These are phyloP conservation scores for Notoglanidium macrostoma DNA, from an alignment of 2,797 vertebrate species.

Conservation along the genomic window DNA sequence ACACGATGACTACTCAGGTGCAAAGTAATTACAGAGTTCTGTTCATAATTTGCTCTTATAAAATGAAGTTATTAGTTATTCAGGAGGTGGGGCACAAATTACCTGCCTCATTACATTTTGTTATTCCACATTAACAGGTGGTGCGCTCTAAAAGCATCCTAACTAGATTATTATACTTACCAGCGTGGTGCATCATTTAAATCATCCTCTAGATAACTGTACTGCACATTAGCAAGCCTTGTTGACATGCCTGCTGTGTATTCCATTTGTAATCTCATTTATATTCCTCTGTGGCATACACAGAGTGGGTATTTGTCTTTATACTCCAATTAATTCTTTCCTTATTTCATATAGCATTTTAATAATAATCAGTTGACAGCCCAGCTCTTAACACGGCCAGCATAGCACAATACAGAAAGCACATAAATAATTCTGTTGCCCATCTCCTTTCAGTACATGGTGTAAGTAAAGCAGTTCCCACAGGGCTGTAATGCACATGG, in stretches of 20 bases:
- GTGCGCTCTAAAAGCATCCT: constrained; percentile 37
- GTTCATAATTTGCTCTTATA: constrained; percentile 40
- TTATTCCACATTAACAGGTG: constrained; percentile 14
- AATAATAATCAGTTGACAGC: neutral
- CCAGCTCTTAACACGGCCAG: neutral
- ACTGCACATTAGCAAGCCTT: constrained; percentile 9
- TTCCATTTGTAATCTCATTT: constrained; percentile 21
- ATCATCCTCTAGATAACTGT: constrained; percentile 25
- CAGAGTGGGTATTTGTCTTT: neutral
- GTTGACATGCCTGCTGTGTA: constrained; percentile 1
- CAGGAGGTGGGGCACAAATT: constrained; percentile 16
- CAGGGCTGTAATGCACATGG: constrained; percentile 33
- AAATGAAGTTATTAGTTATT: constrained; percentile 40
- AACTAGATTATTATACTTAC: constrained; percentile 41
- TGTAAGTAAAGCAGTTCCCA: constrained; percentile 36
- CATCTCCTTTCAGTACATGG: constrained; percentile 9
- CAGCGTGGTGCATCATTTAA: constrained; percentile 34
- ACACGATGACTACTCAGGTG: constrained; percentile 20
- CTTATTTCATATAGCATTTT: neutral
- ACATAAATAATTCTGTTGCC: constrained; percentile 20
- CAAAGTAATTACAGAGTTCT: constrained; percentile 8
- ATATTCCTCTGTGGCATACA: constrained; percentile 4
- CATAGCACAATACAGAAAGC: neutral
- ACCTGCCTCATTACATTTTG: constrained; percentile 27
- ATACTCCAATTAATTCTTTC: neutral